These are phyloP conservation scores for Ciconia stormi DNA, from an alignment of 2,113 vertebrate genomes.

Conservation along the genomic window DNA sequence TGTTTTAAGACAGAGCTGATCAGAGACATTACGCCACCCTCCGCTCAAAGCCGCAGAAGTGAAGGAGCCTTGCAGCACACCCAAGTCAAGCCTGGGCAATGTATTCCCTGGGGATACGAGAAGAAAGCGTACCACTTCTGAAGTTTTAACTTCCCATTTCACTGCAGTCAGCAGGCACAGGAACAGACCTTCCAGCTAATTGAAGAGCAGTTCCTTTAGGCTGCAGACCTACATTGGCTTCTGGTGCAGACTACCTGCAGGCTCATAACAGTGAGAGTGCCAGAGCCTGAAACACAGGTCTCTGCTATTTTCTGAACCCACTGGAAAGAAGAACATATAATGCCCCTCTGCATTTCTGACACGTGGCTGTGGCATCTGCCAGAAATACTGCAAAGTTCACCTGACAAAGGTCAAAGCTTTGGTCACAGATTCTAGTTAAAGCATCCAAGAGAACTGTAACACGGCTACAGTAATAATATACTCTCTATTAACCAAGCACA, in stretches of 20 bases:
- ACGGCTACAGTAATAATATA: background rate
- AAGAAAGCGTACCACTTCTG: background rate
- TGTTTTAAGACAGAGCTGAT: background rate
- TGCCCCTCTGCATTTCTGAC: background rate
- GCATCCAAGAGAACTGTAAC: background rate
- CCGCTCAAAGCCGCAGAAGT: background rate
- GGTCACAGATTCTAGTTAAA: background rate
- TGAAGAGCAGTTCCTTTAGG: background rate
- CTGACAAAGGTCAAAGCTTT: background rate
- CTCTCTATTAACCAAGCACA: background rate
- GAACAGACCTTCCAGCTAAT: background rate
- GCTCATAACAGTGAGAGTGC: background rate
- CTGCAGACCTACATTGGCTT: background rate
- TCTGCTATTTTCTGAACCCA: background rate
- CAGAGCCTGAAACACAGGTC: background rate
- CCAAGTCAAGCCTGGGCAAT: background rate
- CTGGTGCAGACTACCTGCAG: background rate
- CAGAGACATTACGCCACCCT: background rate
- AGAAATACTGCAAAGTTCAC: background rate
- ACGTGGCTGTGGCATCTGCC: background rate
- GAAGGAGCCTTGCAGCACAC: background rate
- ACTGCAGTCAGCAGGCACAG: background rate
- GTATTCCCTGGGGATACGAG: rapidly evolving
- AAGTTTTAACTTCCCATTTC: background rate
- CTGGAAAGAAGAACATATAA: background rate